Evolutionary conservation across 1,140 invertebrate species (phyloP), one percentile per base, ranked within the genome.

Genomic region (Gyrodactylus bullatarudis): DNA sequence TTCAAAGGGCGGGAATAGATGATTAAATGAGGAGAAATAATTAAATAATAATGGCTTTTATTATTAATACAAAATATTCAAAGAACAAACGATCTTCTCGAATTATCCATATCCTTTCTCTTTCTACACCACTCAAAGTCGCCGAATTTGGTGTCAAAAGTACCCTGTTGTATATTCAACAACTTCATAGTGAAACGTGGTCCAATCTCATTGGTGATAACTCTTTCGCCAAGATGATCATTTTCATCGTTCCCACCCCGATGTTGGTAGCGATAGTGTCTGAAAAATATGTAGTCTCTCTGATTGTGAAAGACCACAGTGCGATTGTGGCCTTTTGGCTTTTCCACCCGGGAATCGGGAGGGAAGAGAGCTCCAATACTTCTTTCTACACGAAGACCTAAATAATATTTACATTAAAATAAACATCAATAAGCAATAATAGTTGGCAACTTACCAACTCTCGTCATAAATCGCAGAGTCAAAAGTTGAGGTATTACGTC

Each of bases 251-350:
- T 34, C 16, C 21, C 1, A 1, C 1, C 23, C 21, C 22, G 73
- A 73, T 54, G 25, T 23, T 77, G 76, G 80, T 81, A 91, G 88
- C 90, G 87, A 80, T 98, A 93, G 82, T 97, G 91, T 73, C 93
- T 85, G 78, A 98, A 95, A 81, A 98, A 99, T 77, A 99, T 92
- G 77, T 92, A 99, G 83, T 98, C 94, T 75, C 94, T 84, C 79
- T 98, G 94, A 83, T 98, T 98, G 80, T 98, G 94, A 79, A 98
- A 96, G 20, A 94, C 96, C 20, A 93, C 89, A 1, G 87, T 91
- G n/a, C 91, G 84, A 0, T 93, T 92, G 77, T 86, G 85, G 80
- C 93, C 98, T 78, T 98, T 85, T 0, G 94, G 93, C 78, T 93
- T 86, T 82, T 91, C 90, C 79, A 96, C 97, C 16, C 97, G 79